Percentiles rank a stretch among this genome's conserved stretches.
Conservation (phyloP, 2,888 invertebrate species). For the Tricholauxania praeusta region DNA sequence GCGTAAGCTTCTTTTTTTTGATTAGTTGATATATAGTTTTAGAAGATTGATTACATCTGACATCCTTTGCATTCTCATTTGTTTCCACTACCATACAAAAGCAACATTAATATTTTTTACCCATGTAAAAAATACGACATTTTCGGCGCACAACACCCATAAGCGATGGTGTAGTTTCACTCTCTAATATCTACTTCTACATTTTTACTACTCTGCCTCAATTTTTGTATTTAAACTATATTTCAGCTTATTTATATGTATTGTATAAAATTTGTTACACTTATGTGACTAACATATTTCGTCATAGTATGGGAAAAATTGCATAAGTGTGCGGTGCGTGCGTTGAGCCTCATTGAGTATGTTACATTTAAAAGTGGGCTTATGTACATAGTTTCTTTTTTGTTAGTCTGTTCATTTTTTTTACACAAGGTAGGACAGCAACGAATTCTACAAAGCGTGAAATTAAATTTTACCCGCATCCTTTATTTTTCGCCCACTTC, state of each 20-base stretch:
- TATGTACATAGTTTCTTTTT: background rate
- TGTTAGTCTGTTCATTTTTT: background rate
- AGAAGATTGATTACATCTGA: too few species aligned
- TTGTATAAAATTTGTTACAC: background rate
- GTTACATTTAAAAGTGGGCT: background rate
- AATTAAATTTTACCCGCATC: constrained; percentile 48
- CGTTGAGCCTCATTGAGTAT: constrained; percentile 3
- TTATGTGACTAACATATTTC: constrained; percentile 7
- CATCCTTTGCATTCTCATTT: too few species aligned
- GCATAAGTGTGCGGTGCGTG: constrained; percentile 21
- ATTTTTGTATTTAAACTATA: background rate
- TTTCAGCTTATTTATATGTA: constrained; percentile 17
- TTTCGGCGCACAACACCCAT: background rate
- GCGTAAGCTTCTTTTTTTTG: too few species aligned
- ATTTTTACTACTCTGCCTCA: background rate
- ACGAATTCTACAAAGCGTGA: constrained; percentile 49
- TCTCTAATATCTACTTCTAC: background rate
- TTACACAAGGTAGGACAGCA: background rate
- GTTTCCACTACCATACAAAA: too few species aligned
- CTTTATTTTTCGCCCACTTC: constrained; percentile 6
- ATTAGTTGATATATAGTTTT: too few species aligned
- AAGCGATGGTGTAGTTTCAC: constrained; percentile 15
- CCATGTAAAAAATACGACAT: too few species aligned
- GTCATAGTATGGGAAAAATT: constrained; percentile 7
- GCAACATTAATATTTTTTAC: too few species aligned